Conservation (phyloP, 2,113 vertebrate species). For the Neofelis nebulosa region DNA sequence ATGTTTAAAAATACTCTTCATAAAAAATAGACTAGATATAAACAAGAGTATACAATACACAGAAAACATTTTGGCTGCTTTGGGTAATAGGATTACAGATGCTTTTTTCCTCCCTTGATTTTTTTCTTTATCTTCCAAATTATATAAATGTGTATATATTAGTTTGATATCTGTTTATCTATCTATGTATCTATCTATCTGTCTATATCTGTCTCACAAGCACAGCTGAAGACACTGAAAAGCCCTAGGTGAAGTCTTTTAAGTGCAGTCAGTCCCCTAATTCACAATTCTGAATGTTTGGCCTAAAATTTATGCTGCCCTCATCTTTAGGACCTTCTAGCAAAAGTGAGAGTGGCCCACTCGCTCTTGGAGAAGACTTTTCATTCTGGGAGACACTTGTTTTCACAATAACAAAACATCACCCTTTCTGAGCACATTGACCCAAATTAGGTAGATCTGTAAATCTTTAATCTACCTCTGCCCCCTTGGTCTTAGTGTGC, state of each 20-base stretch:
- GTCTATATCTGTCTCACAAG: neutral
- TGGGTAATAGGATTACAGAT: neutral
- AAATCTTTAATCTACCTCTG: conserved; percentile 27
- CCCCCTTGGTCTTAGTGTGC: neutral
- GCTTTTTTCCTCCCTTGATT: neutral
- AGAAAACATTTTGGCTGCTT: neutral
- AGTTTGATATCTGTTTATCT: neutral
- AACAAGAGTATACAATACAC: neutral
- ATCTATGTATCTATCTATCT: neutral
- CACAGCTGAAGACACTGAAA: conserved; percentile 11
- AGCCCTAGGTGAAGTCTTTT: neutral
- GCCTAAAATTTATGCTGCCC: conserved; percentile 12
- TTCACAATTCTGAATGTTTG: conserved; percentile 26
- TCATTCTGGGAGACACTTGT: neutral
- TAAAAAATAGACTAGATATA: conserved; percentile 28
- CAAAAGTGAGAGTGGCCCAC: conserved; percentile 14
- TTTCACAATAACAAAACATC: neutral
- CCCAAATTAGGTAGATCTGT: neutral
- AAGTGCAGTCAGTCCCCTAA: neutral
- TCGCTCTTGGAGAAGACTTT: neutral
- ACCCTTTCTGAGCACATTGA: neutral
- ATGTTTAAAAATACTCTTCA: neutral
- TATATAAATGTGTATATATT: conserved; percentile 6
- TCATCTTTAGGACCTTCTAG: neutral
- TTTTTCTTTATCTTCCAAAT: conserved; percentile 28